These are phyloP conservation scores for Theristus sp. DNA, from an alignment of 2,888 invertebrate species.

Conservation along the genomic window DNA sequence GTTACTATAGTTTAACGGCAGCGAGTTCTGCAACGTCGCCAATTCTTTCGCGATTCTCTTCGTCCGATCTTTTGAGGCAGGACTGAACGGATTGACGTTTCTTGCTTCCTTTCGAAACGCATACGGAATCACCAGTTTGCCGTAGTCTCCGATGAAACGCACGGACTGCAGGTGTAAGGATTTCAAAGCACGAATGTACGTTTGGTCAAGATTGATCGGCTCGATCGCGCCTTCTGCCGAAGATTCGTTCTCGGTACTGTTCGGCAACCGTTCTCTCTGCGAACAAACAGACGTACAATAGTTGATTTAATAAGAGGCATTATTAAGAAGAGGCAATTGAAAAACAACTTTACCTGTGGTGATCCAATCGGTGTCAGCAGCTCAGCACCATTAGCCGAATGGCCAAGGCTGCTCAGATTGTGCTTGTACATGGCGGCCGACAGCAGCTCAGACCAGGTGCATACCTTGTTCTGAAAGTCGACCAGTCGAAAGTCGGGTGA, in stretches of 20 bases:
- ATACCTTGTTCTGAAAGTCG: constrained; percentile 15
- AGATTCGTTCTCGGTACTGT: too few species aligned
- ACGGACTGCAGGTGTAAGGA: background rate
- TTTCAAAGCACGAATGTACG: background rate
- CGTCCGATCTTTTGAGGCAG: constrained; percentile 19
- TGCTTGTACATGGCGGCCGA: background rate
- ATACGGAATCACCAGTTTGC: constrained; percentile 17
- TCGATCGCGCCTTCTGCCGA: too few species aligned
- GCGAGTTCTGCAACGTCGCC: constrained; percentile 21
- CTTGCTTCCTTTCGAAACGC: constrained; percentile 24
- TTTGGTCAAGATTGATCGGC: too few species aligned
- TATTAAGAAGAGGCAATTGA: too few species aligned
- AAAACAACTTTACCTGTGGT: too few species aligned
- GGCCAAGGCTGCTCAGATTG: too few species aligned
- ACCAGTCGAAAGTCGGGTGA: constrained; percentile 24
- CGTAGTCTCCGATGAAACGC: constrained; percentile 19
- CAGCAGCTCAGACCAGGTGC: background rate
- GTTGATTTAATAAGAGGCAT: too few species aligned
- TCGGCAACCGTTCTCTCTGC: too few species aligned
- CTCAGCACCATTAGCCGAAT: too few species aligned
- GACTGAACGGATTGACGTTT: constrained; percentile 23
- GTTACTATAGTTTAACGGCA: constrained; percentile 21
- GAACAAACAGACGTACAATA: too few species aligned
- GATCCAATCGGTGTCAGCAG: too few species aligned
- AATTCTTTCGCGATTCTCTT: constrained; percentile 21